Percentiles rank a stretch among this genome's conserved stretches.
These are phyloP conservation scores for Chaetodon trifascialis DNA, from an alignment of 2,113 vertebrate species.

Conservation along the genomic window DNA sequence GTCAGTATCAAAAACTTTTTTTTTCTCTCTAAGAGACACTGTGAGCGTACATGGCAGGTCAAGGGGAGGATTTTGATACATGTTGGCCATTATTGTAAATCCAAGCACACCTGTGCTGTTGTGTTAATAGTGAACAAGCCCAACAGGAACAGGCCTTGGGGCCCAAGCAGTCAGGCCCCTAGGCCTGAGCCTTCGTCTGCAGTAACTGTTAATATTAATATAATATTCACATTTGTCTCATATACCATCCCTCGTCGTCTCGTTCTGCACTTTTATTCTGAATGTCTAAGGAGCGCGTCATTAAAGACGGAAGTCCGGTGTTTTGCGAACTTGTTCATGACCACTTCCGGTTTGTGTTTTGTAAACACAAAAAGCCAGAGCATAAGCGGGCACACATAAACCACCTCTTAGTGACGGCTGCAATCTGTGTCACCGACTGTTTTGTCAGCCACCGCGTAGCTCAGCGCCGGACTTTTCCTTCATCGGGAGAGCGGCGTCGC, in stretches of 20 bases:
- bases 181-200: too few relatives aligned
- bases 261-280: conserved; percentile 24
- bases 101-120: too few relatives aligned
- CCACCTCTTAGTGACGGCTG: not conserved
- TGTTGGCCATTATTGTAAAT: too few relatives aligned
- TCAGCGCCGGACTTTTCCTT: not conserved
- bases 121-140: too few relatives aligned
- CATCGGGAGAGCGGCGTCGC: not conserved
- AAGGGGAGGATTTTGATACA: too few relatives aligned
- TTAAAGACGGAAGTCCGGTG: not conserved
- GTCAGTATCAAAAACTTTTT: not conserved
- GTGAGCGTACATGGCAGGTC: too few relatives aligned
- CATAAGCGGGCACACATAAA: not conserved
- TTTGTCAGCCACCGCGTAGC: too few relatives aligned
- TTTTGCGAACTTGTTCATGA: conserved; percentile 1
- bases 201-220: too few relatives aligned
- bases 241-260: too few relatives aligned
- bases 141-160: too few relatives aligned
- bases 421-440: not conserved
- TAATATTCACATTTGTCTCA: too few relatives aligned
- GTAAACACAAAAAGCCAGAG: conserved; percentile 50
- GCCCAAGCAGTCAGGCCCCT: too few relatives aligned
- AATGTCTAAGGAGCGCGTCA: not conserved
- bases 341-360: conserved; percentile 40
- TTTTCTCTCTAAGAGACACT: not conserved